Evolutionary conservation across 2,888 invertebrate species (phyloP).

Genomic region (Chydorus sphaericus): DNA sequence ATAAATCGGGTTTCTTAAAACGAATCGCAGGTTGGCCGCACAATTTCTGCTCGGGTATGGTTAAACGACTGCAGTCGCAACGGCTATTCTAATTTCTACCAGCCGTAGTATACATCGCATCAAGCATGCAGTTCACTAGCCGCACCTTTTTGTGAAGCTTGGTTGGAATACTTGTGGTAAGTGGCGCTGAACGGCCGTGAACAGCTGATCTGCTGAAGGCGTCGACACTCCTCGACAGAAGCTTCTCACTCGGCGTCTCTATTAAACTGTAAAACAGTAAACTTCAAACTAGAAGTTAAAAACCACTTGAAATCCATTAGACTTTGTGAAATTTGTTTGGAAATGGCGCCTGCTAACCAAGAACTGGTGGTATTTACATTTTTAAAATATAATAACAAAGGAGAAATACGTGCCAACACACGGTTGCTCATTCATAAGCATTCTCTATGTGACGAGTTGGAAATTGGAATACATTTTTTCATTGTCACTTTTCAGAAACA

Average conservation of each 20-base stretch:
- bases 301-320: conserved; percentile 1
- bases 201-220: no score
- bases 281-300: not conserved
- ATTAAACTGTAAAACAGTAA: not conserved
- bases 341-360: conserved; percentile 10
- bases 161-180: no score
- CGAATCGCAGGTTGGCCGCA: no score
- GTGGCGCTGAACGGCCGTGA: no score
- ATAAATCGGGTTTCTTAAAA: no score
- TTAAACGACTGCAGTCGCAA: no score
- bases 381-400: not conserved
- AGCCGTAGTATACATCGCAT: no score
- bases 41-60: no score
- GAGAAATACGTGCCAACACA: not conserved
- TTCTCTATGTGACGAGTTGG: not conserved
- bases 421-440: not conserved
- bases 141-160: no score
- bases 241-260: no score
- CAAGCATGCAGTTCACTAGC: no score
- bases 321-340: not conserved
- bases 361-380: conserved; percentile 5
- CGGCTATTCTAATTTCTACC: no score
- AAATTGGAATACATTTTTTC: not conserved
- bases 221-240: not conserved
- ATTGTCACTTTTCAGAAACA: conserved; percentile 41